Conservation (phyloP, 2,888 invertebrate species). For the Dolomedes plantarius region DNA sequence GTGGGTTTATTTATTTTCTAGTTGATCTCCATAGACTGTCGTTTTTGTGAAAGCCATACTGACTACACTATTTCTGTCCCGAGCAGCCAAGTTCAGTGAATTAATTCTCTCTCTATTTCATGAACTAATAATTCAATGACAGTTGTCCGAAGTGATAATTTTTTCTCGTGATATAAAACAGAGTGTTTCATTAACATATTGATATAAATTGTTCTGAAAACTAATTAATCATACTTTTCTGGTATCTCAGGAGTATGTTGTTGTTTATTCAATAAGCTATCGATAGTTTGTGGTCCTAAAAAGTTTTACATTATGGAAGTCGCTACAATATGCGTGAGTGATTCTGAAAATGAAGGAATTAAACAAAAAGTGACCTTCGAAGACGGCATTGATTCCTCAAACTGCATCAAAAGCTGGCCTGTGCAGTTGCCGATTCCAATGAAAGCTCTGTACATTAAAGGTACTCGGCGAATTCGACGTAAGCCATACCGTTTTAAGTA, state of each 20-base stretch:
- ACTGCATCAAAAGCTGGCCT: constrained; percentile 38
- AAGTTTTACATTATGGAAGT: constrained; percentile 29
- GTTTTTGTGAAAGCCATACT: background rate
- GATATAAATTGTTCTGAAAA: background rate
- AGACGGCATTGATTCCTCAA: constrained; percentile 11
- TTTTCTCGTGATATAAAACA: no score
- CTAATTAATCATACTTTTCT: background rate
- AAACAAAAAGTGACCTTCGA: background rate
- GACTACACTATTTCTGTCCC: background rate
- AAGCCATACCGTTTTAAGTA: constrained; percentile 35
- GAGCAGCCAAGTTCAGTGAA: no score
- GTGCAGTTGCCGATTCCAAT: constrained; percentile 22
- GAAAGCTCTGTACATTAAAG: constrained; percentile 31
- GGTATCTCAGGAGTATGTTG: background rate
- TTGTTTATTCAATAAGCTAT: background rate
- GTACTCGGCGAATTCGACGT: background rate
- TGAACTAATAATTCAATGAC: background rate
- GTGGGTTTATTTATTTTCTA: background rate
- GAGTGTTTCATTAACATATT: no score
- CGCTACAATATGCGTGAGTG: background rate
- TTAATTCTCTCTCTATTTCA: no score
- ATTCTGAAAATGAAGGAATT: constrained; percentile 7
- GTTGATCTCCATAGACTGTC: background rate
- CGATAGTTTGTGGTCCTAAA: background rate
- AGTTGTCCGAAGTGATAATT: background rate